These are phyloP conservation scores for Sebastes jordani DNA, from an alignment of 2,797 vertebrate species.

Conservation along the genomic window DNA sequence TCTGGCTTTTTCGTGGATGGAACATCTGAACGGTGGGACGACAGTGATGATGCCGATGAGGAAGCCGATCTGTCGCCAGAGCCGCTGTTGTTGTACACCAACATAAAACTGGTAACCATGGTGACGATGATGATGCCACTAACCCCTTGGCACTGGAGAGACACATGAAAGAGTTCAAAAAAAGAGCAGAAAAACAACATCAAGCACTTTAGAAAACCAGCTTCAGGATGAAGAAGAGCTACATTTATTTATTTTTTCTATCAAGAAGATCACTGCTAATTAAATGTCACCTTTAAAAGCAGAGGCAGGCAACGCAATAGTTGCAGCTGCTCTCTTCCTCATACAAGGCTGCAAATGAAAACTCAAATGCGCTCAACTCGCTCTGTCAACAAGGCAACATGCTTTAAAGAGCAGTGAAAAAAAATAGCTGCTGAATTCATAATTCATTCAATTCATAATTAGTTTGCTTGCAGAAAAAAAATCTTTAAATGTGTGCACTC, in stretches of 20 bases:
- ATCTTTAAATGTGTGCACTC: not conserved
- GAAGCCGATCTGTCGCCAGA: slow-evolving; percentile 50
- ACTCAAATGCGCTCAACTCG: slow-evolving; percentile 14
- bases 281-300: slow-evolving; percentile 16
- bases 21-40: slow-evolving; percentile 14
- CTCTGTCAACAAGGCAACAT: slow-evolving; percentile 21
- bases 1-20: slow-evolving; percentile 36
- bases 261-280: not conserved
- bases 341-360: slow-evolving; percentile 24
- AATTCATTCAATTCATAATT: not conserved
- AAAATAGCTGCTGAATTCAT: slow-evolving; percentile 28
- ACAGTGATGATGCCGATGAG: not conserved
- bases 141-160: slow-evolving; percentile 89
- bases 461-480: not conserved
- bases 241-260: not conserved
- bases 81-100: slow-evolving; percentile 90
- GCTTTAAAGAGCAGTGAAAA: slow-evolving; percentile 5
- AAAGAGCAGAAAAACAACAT: not conserved
- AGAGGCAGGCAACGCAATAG: not conserved
- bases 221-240: not conserved
- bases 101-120: slow-evolving; percentile 92
- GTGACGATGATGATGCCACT: slow-evolving; percentile 88
- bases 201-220: not conserved
- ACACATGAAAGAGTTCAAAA: slow-evolving; percentile 1
- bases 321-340: slow-evolving; percentile 27